phyloP scores from a whole-genome alignment of 2,797 vertebrate genomes.

The Clarias platycephalus region DNA sequence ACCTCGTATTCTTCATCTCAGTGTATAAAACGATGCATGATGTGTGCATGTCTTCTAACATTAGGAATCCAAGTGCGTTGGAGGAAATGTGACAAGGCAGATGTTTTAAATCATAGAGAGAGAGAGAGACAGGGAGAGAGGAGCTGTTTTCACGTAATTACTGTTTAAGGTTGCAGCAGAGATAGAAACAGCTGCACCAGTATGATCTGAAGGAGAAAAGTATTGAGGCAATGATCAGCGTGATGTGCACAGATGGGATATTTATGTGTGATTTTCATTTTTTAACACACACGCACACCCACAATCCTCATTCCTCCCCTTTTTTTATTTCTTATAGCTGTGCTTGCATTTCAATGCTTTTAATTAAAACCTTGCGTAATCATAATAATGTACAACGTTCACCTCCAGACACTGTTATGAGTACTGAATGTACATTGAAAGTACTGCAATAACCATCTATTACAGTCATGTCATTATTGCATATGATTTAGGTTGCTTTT shows the following conservation, averaged over 20 bases:
- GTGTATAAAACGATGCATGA: background rate
- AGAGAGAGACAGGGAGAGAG: background rate
- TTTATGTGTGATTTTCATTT: background rate
- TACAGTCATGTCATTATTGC: background rate
- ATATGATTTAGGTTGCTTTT: background rate
- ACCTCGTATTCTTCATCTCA: background rate
- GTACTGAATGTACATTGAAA: background rate
- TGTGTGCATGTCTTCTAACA: background rate
- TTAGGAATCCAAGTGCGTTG: background rate
- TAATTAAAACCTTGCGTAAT: background rate
- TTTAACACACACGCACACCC: background rate
- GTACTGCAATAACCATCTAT: background rate
- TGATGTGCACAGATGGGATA: background rate
- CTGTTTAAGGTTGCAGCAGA: conserved; percentile 37
- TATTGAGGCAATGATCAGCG: conserved; percentile 19
- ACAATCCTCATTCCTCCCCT: background rate
- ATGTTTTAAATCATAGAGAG: background rate
- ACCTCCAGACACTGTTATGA: background rate
- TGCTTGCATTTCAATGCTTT: background rate
- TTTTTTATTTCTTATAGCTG: background rate
- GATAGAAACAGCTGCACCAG: conserved; percentile 14
- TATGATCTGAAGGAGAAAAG: conserved; percentile 9
- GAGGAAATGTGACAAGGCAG: conserved; percentile 8
- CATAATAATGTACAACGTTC: background rate
- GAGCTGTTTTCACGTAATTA: conserved; percentile 12